Base-by-base conservation (phyloP, 2,888 invertebrate species). In the Anodontia alba region DNA sequence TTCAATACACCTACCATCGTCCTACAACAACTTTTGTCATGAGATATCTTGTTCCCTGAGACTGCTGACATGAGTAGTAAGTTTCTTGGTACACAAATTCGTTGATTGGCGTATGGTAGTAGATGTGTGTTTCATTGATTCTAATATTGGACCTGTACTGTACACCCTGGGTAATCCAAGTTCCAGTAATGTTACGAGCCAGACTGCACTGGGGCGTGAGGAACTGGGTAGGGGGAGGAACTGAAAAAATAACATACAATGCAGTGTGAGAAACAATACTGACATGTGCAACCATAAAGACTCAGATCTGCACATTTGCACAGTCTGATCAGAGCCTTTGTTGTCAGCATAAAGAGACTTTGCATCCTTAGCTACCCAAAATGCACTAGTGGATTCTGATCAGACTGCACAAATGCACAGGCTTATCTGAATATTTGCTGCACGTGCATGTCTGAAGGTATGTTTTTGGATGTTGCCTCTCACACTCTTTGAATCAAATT, bases 1-100 rank as follows among this genome's bases (percentile, higher is more conserved):
- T n/a, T n/a, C n/a, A n/a, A n/a, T n/a, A n/a, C n/a, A n/a, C n/a
- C n/a, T 94, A 97, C 97, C 97, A 97, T 95, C 98, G 99, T 94
- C 99, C 99, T 0, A 99, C 98, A 0, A 98, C 98, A 12, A 99
- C 96, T 80, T 99, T 96, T 0, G 99, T 98, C 98, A 99, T 98
- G 97, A 99, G 98, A 77, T 97, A 97, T 87, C 99, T 96, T 43
- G 97, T 96, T 89, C 98, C 99, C 83, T 98, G 96, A 88, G 97
- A 97, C 95, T 99, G 98, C 84, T 97, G 97, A 95, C 99, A 99
- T 15, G 98, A 97, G 94, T 98, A 99, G 93, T 98, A 98, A 0
- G 98, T 98, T 96, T 96, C 89, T 88, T 93, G 90, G 98, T 96
- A 94, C 72, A 90, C 92, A 88, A 91, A 94, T 89, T 97, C 97